Evolutionary conservation across 2,113 vertebrate genomes (phyloP), one percentile per base, ranked within the genome.

Genomic region (Paracanthobrama guichenoti): DNA sequence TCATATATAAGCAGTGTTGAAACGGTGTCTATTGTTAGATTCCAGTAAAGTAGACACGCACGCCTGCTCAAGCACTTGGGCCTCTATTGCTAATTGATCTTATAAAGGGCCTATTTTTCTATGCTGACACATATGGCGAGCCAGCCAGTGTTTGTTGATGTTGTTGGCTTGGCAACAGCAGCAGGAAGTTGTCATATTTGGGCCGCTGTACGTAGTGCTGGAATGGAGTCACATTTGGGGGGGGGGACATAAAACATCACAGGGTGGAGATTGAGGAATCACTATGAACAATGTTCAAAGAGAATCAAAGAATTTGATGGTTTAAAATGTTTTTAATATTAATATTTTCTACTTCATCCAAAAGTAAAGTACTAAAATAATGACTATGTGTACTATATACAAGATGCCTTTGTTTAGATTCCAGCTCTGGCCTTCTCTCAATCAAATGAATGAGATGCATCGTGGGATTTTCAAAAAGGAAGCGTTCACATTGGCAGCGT

Each of bases 81-180:
- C 24, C 50, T 57, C 60, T 26, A 18, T 71, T 42, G 66, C 53
- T 86, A 85, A 84, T 82, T 82, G 82, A 83, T 82, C 76, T 84
- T 79, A 83, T 79, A 82, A 87, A 82, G 64, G 50, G 6, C 60
- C 57, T 73, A 79, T 83, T 83, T 87, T 83, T 83, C 77, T 81
- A 42, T 42, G 22, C 76, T 87, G 83, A 81, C 79, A 86, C 60
- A 76, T 48, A 79, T 42, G 67, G 57, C 35, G 5, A 20, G 80
- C 42, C 35, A 44, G 16, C 14, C 26, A 11, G 44, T 89, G 90
- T 90, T 90, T 90, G 88, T 90, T 91, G 84, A 84, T 73, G n/a
- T 16, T 62, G 87, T 90, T 86, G 88, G 73, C 85, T 31, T 82
- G 85, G 87, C 67, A 79, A 88, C 31, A 12, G 59, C 55, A 62